Conservation (phyloP, 2,888 invertebrate species). For the Nemotelus pantherinus region DNA sequence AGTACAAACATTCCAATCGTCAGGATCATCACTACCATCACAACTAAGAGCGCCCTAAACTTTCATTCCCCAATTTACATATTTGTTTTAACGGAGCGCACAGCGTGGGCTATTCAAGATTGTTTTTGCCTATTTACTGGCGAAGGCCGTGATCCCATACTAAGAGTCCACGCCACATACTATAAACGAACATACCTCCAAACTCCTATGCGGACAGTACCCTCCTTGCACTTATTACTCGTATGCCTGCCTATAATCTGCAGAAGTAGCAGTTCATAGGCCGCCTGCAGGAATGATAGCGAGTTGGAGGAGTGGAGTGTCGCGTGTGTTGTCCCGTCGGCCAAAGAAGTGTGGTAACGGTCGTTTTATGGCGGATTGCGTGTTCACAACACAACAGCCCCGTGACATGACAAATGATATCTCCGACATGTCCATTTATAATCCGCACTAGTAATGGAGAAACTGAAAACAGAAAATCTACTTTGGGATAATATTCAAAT, state of each 20-base stretch:
- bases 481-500: constrained; percentile 30
- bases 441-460: constrained; percentile 33
- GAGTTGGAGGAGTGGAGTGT: constrained; percentile 36
- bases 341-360: constrained; percentile 27
- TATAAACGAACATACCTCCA: too few relatives aligned
- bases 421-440: constrained; percentile 45
- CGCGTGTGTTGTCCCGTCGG: constrained; percentile 33
- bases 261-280: background rate
- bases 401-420: constrained; percentile 46
- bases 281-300: constrained; percentile 6
- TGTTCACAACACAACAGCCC: constrained; percentile 42
- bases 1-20: constrained; percentile 19
- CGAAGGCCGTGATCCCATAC: constrained; percentile 10
- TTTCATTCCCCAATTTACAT: constrained; percentile 28
- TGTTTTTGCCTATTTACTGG: constrained; percentile 5
- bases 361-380: constrained; percentile 42
- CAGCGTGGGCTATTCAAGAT: constrained; percentile 34
- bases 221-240: constrained; percentile 4
- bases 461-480: background rate
- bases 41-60: constrained; percentile 25
- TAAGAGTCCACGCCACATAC: background rate
- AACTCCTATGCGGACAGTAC: constrained; percentile 13
- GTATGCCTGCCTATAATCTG: background rate
- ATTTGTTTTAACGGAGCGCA: constrained; percentile 29
- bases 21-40: constrained; percentile 12